A percentile compares a stretch with the other conserved stretches of the same genome.
These are phyloP conservation scores for Anguilla japonica DNA, from an alignment of 2,113 vertebrate genomes.

Conservation along the genomic window DNA sequence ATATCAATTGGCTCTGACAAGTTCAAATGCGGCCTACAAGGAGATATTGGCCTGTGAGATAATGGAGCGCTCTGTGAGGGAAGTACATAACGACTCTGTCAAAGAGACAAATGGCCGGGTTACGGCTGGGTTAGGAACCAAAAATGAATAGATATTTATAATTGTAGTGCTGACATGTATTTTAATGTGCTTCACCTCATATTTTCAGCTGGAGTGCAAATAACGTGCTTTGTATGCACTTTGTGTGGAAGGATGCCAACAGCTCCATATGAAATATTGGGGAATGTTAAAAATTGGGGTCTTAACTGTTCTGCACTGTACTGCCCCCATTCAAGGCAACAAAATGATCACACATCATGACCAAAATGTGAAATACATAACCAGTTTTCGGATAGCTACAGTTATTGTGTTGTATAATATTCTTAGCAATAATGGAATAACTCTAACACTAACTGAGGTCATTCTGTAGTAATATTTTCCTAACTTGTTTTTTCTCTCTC, in stretches of 20 bases:
- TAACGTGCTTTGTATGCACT: neutral
- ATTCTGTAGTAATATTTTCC: no score
- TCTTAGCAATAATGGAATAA: no score
- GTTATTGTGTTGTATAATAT: no score
- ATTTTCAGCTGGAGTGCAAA: conserved; percentile 24
- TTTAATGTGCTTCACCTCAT: conserved; percentile 53
- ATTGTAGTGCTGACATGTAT: conserved; percentile 56
- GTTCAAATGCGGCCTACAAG: conserved; percentile 60
- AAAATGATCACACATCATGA: no score
- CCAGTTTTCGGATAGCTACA: no score
- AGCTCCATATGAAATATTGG: no score
- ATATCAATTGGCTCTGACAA: conserved; percentile 66
- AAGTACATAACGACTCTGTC: conserved; percentile 52
- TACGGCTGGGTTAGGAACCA: conserved; percentile 49
- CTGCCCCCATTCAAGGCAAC: no score
- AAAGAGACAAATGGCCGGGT: conserved; percentile 71
- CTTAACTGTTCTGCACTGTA: no score
- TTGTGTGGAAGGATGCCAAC: neutral
- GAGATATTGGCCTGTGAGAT: conserved; percentile 64
- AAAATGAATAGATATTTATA: conserved; percentile 51
- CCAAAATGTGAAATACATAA: no score
- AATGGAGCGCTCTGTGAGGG: conserved; percentile 57
- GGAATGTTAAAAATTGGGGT: no score
- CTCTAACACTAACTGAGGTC: no score
- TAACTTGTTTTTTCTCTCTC: no score